phyloP scores from a whole-genome alignment of 2,888 invertebrate species.

The Drosophila anomalata region DNA sequence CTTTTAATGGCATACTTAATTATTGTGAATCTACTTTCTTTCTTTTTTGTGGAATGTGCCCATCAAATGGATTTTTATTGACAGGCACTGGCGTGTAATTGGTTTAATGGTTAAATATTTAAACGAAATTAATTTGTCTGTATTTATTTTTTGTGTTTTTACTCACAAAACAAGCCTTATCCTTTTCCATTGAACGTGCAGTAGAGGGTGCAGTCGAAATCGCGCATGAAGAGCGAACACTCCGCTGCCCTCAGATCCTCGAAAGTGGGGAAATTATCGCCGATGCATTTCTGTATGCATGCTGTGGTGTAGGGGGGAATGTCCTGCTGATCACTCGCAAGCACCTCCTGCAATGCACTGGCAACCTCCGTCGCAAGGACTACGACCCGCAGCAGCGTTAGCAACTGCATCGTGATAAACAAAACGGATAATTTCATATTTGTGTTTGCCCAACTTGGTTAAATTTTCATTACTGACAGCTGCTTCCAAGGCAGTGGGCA shows the following conservation, averaged over 20 bases:
- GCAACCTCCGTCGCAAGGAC: slow-evolving; percentile 10
- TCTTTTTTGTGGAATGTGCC: slow-evolving; percentile 2
- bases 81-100: slow-evolving; percentile 7
- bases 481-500: slow-evolving; percentile 25
- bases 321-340: neutral
- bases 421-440: slow-evolving; percentile 66
- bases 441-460: slow-evolving; percentile 42
- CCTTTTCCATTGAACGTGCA: slow-evolving; percentile 7
- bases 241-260: neutral
- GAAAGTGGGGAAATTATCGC: neutral
- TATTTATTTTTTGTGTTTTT: neutral
- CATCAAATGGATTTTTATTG: slow-evolving; percentile 12
- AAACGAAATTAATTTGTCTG: neutral
- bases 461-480: slow-evolving; percentile 64
- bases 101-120: slow-evolving; percentile 26
- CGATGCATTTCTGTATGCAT: neutral
- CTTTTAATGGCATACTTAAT: slow-evolving; percentile 65
- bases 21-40: slow-evolving; percentile 34
- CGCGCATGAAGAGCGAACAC: neutral
- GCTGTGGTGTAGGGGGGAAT: neutral
- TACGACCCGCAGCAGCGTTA: slow-evolving; percentile 15
- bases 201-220: slow-evolving; percentile 26
- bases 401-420: slow-evolving; percentile 44
- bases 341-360: neutral
- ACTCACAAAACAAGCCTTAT: neutral